These are phyloP conservation scores for Tribolium freemani DNA, from an alignment of 2,888 invertebrate genomes.

Conservation along the genomic window DNA sequence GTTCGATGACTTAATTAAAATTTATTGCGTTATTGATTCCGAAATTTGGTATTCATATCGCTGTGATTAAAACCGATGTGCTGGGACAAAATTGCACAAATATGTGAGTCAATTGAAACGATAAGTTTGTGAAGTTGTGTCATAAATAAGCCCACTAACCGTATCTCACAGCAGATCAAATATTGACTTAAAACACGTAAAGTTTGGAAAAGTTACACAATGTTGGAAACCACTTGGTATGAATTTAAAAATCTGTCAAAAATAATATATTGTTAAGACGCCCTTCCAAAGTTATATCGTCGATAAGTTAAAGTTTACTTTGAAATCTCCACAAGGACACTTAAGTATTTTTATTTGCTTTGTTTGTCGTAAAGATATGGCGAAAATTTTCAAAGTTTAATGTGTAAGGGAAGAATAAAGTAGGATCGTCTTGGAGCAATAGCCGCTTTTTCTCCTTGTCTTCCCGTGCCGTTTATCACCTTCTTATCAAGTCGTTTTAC, in stretches of 20 bases:
- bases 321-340: constrained; percentile 42
- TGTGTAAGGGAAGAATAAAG: constrained; percentile 38
- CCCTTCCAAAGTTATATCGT: constrained; percentile 30
- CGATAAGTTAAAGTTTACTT: constrained; percentile 43
- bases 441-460: constrained; percentile 42
- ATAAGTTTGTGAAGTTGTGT: constrained; percentile 19
- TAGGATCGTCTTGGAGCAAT: constrained; percentile 32
- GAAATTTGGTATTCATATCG: no score
- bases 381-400: constrained; percentile 41
- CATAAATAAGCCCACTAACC: constrained; percentile 25
- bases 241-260: constrained; percentile 46
- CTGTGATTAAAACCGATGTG: background rate
- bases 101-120: background rate
- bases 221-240: constrained; percentile 33
- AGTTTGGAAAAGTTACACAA: constrained; percentile 32
- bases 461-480: constrained; percentile 49
- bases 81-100: background rate
- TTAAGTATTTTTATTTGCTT: constrained; percentile 43
- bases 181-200: constrained; percentile 42
- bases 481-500: constrained; percentile 51
- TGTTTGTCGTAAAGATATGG: constrained; percentile 41
- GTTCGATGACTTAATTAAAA: background rate
- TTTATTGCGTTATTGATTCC: no score
- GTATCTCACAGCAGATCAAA: constrained; percentile 40
- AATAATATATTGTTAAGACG: constrained; percentile 42